Base-by-base conservation (phyloP, 1,140 invertebrate species). In the Drosophila ficusphila region DNA sequence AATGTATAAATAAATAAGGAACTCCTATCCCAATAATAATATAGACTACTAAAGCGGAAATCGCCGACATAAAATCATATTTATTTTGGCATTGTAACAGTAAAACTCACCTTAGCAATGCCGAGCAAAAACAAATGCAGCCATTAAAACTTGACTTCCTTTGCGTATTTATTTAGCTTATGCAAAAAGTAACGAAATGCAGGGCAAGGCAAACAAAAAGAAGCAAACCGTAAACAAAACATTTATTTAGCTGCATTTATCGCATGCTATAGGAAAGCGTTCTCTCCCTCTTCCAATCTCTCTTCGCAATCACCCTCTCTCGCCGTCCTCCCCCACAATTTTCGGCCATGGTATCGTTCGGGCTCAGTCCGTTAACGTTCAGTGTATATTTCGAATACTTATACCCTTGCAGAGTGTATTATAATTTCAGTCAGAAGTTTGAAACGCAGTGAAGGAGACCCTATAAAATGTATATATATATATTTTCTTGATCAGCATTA, bases 231-330 rank as follows among this genome's bases (percentile, higher is more conserved):
- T 64, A 64, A 64, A 64, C 60, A 64, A 64, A 64, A 65, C 52
- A 60, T 49, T 71, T 60, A 60, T 71, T 38, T 51, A 36, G 38
- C 31, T 42, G 57, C 77, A 76, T 72, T 79, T 65, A 79, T 67
- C 64, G 77, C 72, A 79, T 79, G 65, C 76, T 75, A 76, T 21
- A n/a, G 3, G 18, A 14, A 38, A 31, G 38, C n/a, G 25, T 25
- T 41, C 61, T 54, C 65, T 16, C 23, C 25, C 49, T 34, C 34
- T 47, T 44, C n/a, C 47, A 34, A 27, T n/a, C 12, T n/a, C 46
- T 34, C 47, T 49, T 16, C 2, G 16, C 8, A 48, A 33, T 21
- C 23, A 14, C 19, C 42, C 53, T 33, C 19, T 57, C 27, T 44
- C 36, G 3, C 14, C 42, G 38, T 34, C 31, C 51, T 56, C 48